Base-by-base conservation (phyloP, 1,140 invertebrate species). In the Drosophila ohnishii region DNA sequence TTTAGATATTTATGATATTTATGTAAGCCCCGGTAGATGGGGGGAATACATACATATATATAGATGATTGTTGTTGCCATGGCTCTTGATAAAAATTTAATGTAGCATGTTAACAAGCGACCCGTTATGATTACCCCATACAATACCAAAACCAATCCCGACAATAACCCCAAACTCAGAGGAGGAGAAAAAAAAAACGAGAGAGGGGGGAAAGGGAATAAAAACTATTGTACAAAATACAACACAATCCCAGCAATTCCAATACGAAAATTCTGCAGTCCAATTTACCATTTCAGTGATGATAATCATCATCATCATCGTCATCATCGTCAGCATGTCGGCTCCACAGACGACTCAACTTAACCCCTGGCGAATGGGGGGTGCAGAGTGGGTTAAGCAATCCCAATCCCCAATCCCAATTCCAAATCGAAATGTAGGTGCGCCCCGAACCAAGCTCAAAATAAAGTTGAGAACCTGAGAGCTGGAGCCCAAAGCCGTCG, bases 81-180 rank as follows among this genome's bases (percentile, higher is more conserved):
- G 84, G 83, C 84, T 87, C 84, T 87, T 87, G 84, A 87, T 87
- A 88, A 88, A 88, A 88, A 88, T 88, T 88, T 88, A 88, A 88
- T 88, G 84, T 88, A 88, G 80, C 84, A 88, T 88, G 84, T 88
- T 88, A 88, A 88, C 84, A 88, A 88, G 84, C 84, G 80, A 88
- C 69, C 84, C 84, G 84, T 88, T 88, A 88, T 88, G 84, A 88
- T 87, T 87, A 77, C 47, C 69, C 50, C 37, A 22, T 42, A 77
- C 84, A 82, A 70, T 57, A 30, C 76, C 39, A 85, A 67, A 37
- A 37, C 70, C 76, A 84, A 70, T 71, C 32, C 65, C 51, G 72
- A 82, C 66, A 75, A 60, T 42, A 51, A 42, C 14, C 56, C n/a
- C 13, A 62, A 64, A 62, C 53, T 22, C 16, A 51, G 48, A 1